These are phyloP conservation scores for Nasonia giraulti DNA, from an alignment of 1,140 invertebrate species.

Conservation along the genomic window DNA sequence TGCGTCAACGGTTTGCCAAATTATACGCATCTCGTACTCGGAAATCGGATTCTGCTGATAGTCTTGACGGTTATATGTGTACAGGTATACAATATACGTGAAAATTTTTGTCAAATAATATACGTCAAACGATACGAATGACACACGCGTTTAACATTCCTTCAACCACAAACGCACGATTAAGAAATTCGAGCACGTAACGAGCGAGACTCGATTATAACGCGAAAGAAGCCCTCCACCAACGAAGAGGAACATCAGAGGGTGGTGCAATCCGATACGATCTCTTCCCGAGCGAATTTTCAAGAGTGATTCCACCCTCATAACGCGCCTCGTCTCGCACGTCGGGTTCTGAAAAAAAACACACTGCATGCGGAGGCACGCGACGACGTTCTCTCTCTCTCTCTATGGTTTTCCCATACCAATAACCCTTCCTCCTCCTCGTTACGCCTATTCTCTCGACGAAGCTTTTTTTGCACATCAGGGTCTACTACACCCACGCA, in stretches of 20 bases:
- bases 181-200: neutral
- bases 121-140: too few relatives aligned
- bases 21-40: too few relatives aligned
- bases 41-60: too few relatives aligned
- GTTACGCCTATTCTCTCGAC: neutral
- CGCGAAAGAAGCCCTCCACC: too few relatives aligned
- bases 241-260: neutral
- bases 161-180: too few relatives aligned
- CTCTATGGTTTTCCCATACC: neutral
- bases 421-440: neutral
- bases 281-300: neutral
- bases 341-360: neutral
- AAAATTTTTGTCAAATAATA: too few relatives aligned
- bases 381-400: neutral
- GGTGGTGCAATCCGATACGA: neutral
- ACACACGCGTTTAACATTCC: too few relatives aligned
- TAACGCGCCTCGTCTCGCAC: neutral
- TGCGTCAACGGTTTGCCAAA: too few relatives aligned
- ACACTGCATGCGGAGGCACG: conserved; percentile 1
- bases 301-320: neutral
- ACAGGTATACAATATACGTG: too few relatives aligned
- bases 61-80: too few relatives aligned
- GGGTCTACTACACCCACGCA: too few relatives aligned
- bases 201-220: neutral
- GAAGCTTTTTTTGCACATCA: neutral